phyloP scores from a whole-genome alignment of 1,140 invertebrate species.

The Sycobia sp. region DNA sequence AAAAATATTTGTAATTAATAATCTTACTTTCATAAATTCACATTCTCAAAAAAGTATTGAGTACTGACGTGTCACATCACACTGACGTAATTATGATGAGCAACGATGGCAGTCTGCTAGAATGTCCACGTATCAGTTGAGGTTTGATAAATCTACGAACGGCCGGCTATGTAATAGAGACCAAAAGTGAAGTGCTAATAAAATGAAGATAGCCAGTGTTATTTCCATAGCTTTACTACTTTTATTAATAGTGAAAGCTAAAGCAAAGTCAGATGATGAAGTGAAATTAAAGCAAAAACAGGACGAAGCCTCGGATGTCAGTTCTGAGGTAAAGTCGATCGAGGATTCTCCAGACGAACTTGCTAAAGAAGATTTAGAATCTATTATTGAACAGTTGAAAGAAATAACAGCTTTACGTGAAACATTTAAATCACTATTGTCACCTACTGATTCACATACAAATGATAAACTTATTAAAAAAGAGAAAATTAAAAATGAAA shows the following conservation, averaged over 20 bases:
- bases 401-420: slow-evolving; percentile 49
- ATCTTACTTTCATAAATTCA: too few species aligned
- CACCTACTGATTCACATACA: slow-evolving; percentile 39
- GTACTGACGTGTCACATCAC: slow-evolving; percentile 47
- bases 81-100: slow-evolving; percentile 45
- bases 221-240: slow-evolving; percentile 37
- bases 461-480: slow-evolving; percentile 44
- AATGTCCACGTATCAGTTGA: slow-evolving; percentile 47
- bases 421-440: slow-evolving; percentile 47
- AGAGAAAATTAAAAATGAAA: slow-evolving; percentile 34
- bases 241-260: slow-evolving; percentile 36
- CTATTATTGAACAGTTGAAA: slow-evolving; percentile 44
- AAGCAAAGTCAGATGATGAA: slow-evolving; percentile 42
- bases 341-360: slow-evolving; percentile 43
- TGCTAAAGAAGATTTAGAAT: slow-evolving; percentile 45
- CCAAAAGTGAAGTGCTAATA: slow-evolving; percentile 29
- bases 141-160: slow-evolving; percentile 27
- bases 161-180: slow-evolving; percentile 29
- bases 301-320: neutral
- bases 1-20: too few species aligned
- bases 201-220: slow-evolving; percentile 41
- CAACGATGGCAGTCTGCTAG: slow-evolving; percentile 33
- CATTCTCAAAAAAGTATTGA: too few species aligned
- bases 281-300: slow-evolving; percentile 38
- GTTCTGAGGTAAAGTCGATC: slow-evolving; percentile 26